A percentile compares a stretch with the other conserved stretches of the same genome.
phyloP scores from a whole-genome alignment of 2,113 vertebrate species.

The Ophthalmolycus amberensis region DNA sequence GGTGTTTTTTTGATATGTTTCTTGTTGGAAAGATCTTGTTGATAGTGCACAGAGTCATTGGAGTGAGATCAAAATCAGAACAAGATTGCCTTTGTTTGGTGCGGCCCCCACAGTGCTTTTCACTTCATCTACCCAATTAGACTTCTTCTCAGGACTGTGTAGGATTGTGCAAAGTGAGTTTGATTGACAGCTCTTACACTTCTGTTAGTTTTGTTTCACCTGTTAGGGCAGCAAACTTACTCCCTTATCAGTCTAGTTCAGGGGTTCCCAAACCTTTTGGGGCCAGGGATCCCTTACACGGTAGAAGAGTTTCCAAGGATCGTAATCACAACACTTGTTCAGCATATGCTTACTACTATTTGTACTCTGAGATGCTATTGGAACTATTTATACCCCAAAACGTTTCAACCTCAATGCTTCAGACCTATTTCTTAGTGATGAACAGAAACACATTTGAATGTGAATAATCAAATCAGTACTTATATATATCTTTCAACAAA shows the following conservation, averaged over 20 bases:
- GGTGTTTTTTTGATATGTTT: not conserved
- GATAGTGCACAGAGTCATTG: not conserved
- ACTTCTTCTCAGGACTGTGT: not conserved
- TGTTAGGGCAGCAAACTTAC: not conserved
- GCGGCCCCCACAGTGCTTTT: not conserved
- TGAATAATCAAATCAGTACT: not conserved
- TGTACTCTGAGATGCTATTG: not conserved
- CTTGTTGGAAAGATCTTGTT: not conserved
- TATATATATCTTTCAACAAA: not conserved
- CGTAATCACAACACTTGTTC: not conserved
- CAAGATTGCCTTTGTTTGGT: not conserved
- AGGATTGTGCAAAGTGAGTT: not conserved
- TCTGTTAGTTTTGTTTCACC: not conserved
- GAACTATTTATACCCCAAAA: not conserved
- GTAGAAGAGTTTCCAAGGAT: not conserved
- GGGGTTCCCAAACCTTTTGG: not conserved
- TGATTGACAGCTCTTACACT: not conserved
- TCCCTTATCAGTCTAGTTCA: not conserved
- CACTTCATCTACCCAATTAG: not conserved
- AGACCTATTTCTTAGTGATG: not conserved
- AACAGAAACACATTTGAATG: slow-evolving; percentile 17
- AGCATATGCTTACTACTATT: not conserved
- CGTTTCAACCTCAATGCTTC: not conserved
- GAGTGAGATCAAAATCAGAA: not conserved
- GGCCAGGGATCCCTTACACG: not conserved